Evolutionary conservation across 37 sponge, comb jelly and placozoan genomes (phyloP), one percentile per base, ranked within the genome.

Genomic region (Haliclona indistincta): DNA sequence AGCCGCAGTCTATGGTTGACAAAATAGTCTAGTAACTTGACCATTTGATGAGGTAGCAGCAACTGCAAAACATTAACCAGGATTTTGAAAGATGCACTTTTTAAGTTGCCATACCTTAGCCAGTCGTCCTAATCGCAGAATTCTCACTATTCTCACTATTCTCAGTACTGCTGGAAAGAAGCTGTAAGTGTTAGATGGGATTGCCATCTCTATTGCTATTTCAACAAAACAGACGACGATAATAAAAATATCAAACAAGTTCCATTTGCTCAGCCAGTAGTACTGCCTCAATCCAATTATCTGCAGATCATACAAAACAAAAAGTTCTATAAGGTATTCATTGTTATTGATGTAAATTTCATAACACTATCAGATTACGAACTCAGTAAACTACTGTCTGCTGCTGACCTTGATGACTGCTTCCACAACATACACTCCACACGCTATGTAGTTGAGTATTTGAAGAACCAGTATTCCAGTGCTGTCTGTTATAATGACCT

Each of bases 191-290:
- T 26, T 63, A 51, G 41, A 28, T 39, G 70, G 80, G 43, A 70
- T 45, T 40, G 30, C 54, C 55, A 70, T 41, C 61, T 42, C 72
- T n/a, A 92, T 41, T 0, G 73, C 58, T 22, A 83, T 80, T 77
- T 92, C 93, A 23, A 88, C 52, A 29, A 88, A 22, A 3, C 87
- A 82, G 26, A 91, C 47, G 43, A 80, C 56, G 67, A 92, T 63
- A 32, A 95, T 82, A 36, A 78, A 43, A 38, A 95, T 67, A 43
- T 95, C 92, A 44, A 88, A 75, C 13, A 81, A 2, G 64, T 92
- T 92, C 90, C 89, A 91, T 34, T 74, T 74, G 64, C 67, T 82
- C 25, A 65, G 71, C 69, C 85, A 94, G 79, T 89, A 94, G 77
- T 94, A 74, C 67, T 80, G 60, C 58, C 88, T n/a, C 76, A 87